Conservation (phyloP, 2,797 vertebrate species). For the Falco rusticolus region DNA sequence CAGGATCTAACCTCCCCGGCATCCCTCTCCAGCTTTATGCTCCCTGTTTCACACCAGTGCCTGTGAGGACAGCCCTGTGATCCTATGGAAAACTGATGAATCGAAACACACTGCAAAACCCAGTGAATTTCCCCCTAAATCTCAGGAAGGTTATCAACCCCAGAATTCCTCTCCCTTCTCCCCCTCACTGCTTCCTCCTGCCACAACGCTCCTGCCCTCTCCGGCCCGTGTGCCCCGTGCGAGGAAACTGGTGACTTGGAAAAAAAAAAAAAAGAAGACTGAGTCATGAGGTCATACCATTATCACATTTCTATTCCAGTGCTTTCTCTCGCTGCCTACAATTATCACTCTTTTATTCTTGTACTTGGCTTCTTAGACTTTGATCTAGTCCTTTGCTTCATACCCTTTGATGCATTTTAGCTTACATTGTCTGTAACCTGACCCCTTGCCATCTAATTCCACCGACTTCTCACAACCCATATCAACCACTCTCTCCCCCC, state of each 20-base stretch:
- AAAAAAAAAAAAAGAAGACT: neutral
- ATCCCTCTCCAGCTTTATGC: neutral
- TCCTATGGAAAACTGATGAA: neutral
- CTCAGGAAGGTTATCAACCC: neutral
- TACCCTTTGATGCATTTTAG: conserved; percentile 74
- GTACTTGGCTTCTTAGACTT: conserved; percentile 70
- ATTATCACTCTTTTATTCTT: conserved; percentile 71
- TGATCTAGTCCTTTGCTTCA: conserved; percentile 70
- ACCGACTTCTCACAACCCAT: conserved; percentile 53
- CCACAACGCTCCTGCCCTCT: neutral
- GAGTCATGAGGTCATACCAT: conserved; percentile 65
- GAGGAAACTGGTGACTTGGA: neutral
- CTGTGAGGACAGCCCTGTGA: neutral
- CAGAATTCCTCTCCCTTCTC: neutral
- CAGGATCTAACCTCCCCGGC: neutral
- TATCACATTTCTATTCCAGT: conserved; percentile 67
- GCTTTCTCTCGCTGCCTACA: conserved; percentile 54
- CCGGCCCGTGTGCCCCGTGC: neutral
- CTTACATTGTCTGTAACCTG: conserved; percentile 73
- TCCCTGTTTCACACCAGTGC: neutral
- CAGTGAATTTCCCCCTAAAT: neutral
- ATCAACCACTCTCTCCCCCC: conserved; percentile 43
- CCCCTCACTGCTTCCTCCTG: neutral
- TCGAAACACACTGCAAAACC: neutral
- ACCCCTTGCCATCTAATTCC: conserved; percentile 69